phyloP scores from a whole-genome alignment of 2,113 vertebrate species.

The Ceyx margarethae region DNA sequence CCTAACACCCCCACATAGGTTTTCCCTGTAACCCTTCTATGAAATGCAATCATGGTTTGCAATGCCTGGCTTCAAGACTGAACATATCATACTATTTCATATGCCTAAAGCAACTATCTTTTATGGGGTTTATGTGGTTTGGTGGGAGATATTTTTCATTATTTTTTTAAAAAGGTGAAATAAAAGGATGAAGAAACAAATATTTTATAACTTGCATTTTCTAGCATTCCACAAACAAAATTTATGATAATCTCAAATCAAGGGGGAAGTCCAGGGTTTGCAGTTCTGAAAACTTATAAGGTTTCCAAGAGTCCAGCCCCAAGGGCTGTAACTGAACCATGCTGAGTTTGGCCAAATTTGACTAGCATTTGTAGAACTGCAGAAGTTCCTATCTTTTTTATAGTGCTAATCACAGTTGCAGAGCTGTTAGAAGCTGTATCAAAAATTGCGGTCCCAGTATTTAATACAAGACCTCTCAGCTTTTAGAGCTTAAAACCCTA shows the following conservation, averaged over 20 bases:
- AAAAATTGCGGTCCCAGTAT: background rate
- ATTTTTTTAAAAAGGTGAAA: too few relatives aligned
- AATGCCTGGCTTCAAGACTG: background rate
- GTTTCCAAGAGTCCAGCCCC: background rate
- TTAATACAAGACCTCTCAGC: background rate
- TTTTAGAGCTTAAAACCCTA: background rate
- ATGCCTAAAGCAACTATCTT: too few relatives aligned
- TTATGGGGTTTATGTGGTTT: too few relatives aligned
- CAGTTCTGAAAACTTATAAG: too few relatives aligned
- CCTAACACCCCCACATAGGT: background rate
- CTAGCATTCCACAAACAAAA: too few relatives aligned
- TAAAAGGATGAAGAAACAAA: too few relatives aligned
- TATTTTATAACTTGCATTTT: too few relatives aligned
- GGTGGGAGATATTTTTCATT: too few relatives aligned
- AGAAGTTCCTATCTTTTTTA: background rate
- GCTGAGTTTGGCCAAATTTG: background rate
- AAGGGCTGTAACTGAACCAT: background rate
- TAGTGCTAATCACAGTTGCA: background rate
- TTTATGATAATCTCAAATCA: too few relatives aligned
- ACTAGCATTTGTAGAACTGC: background rate
- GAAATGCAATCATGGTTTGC: background rate
- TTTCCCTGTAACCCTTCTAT: background rate
- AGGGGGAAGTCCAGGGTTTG: too few relatives aligned
- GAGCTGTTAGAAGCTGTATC: background rate
- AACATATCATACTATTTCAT: too few relatives aligned